Evolutionary conservation across 2,797 vertebrate species (phyloP).

Genomic region (Trachurus trachurus): DNA sequence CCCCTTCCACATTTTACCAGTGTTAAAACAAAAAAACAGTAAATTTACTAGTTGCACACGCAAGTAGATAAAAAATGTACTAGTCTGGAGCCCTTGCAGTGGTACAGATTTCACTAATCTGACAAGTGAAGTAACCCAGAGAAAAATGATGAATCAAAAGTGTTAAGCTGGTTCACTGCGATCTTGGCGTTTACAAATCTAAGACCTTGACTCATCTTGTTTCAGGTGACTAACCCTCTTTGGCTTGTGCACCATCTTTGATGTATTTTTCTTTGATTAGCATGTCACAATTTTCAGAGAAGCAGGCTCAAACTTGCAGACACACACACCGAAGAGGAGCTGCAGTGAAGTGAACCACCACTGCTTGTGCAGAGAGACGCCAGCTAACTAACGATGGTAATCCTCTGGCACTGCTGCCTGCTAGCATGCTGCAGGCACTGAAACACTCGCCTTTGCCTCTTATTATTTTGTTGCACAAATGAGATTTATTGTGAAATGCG

Average conservation of each 20-base stretch:
- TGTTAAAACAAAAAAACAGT: too few species aligned
- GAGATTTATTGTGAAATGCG: fast-evolving
- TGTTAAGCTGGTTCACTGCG: not conserved
- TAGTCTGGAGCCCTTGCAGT: too few species aligned
- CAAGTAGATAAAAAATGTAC: too few species aligned
- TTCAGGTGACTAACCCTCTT: too few species aligned
- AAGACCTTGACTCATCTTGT: not conserved
- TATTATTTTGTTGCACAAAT: not conserved
- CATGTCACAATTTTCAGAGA: not conserved
- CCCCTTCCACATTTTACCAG: too few species aligned
- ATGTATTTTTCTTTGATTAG: not conserved
- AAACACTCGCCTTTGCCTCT: not conserved
- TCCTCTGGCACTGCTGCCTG: not conserved
- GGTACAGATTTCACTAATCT: not conserved
- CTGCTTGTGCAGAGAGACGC: slow-evolving; percentile 5
- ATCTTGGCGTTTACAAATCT: not conserved
- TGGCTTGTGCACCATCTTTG: not conserved
- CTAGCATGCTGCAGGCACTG: slow-evolving; percentile 28
- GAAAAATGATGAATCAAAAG: not conserved
- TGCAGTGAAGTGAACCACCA: slow-evolving; percentile 13
- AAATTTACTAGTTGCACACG: too few species aligned
- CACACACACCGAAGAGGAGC: slow-evolving; percentile 1
- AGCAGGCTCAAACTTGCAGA: not conserved
- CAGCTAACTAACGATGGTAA: slow-evolving; percentile 2
- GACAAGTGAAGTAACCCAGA: not conserved